These are phyloP conservation scores for Ciconia stormi DNA, from an alignment of 2,113 vertebrate species.

Conservation along the genomic window DNA sequence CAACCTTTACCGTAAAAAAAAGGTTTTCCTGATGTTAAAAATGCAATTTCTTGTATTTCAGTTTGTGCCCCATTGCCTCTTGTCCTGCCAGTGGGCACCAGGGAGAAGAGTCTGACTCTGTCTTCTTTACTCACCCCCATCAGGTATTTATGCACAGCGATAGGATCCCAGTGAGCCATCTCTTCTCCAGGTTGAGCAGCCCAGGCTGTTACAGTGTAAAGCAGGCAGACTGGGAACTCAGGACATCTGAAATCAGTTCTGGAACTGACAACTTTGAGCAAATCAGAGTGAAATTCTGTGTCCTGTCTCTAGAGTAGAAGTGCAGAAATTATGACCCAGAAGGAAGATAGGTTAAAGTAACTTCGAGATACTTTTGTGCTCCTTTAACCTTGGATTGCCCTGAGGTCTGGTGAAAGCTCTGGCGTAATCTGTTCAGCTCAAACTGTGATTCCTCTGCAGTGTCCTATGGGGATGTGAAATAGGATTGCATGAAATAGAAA, in stretches of 20 bases:
- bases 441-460: not conserved
- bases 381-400: conserved; percentile 20
- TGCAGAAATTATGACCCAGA: not conserved
- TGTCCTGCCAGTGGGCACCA: not conserved
- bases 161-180: not conserved
- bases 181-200: not conserved
- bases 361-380: not conserved
- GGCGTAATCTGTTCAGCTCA: not conserved
- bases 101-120: not conserved
- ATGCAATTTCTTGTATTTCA: not conserved
- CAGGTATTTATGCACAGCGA: not conserved
- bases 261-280: not conserved
- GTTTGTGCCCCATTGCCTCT: not conserved
- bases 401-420: not conserved
- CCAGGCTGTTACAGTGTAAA: not conserved
- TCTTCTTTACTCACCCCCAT: not conserved
- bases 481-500: conserved; percentile 48
- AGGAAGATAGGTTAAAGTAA: not conserved
- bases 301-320: not conserved
- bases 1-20: not conserved
- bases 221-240: not conserved
- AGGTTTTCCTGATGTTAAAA: not conserved
- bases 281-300: not conserved
- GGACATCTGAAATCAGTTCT: not conserved
- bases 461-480: conserved; percentile 35